These are phyloP conservation scores for Blera fallax DNA, from an alignment of 2,888 invertebrate species.

Conservation along the genomic window DNA sequence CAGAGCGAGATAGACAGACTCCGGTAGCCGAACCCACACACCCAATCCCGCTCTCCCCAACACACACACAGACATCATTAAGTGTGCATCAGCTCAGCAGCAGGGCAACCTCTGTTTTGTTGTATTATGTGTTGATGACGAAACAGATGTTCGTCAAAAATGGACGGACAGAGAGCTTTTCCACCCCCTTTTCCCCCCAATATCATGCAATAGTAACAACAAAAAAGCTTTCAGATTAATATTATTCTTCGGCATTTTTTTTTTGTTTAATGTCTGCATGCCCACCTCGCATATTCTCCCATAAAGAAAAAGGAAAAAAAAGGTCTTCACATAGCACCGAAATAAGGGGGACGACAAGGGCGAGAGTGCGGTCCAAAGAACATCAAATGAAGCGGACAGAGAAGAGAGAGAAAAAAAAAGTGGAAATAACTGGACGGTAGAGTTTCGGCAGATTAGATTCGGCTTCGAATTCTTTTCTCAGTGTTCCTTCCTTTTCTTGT, in stretches of 20 bases:
- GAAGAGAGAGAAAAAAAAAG: not conserved
- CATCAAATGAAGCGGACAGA: constrained; percentile 36
- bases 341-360: constrained; percentile 18
- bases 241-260: not conserved
- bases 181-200: not conserved
- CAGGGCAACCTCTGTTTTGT: constrained; percentile 24
- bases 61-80: not conserved
- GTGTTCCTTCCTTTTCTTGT: not conserved
- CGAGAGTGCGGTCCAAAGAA: not conserved
- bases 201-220: constrained; percentile 63
- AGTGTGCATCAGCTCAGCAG: constrained; percentile 11
- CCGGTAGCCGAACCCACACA: constrained; percentile 7
- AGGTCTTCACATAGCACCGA: constrained; percentile 26
- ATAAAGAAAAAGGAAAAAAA: constrained; percentile 26
- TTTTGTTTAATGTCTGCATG: constrained; percentile 46
- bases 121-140: constrained; percentile 65
- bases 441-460: constrained; percentile 65
- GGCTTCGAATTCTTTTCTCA: constrained; percentile 36
- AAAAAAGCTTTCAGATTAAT: constrained; percentile 62
- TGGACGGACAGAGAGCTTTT: constrained; percentile 56
- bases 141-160: constrained; percentile 72
- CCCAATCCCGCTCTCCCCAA: constrained; percentile 7
- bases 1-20: constrained; percentile 2
- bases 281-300: constrained; percentile 30
- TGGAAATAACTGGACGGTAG: constrained; percentile 55